These are phyloP conservation scores for Tinamus guttatus DNA, from an alignment of 2,113 vertebrate genomes.

Conservation along the genomic window DNA sequence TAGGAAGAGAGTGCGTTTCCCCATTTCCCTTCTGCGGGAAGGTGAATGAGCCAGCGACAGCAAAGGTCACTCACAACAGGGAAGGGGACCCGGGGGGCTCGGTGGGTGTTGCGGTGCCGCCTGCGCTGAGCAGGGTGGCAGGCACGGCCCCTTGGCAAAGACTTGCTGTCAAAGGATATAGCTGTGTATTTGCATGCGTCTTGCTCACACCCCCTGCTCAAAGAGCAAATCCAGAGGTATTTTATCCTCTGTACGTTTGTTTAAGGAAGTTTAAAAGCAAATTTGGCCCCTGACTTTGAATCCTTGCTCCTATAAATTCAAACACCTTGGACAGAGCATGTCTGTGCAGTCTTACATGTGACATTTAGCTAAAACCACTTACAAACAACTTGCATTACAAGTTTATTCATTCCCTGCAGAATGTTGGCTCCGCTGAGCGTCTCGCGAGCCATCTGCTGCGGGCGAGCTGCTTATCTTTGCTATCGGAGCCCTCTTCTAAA, in stretches of 20 bases:
- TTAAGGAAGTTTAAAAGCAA: conserved; percentile 82
- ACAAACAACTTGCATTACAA: conserved; percentile 70
- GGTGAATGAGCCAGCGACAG: not conserved
- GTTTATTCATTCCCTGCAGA: conserved; percentile 75
- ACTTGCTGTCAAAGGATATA: not conserved
- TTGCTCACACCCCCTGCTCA: not conserved
- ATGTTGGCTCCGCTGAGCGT: conserved; percentile 68
- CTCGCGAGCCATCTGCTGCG: conserved; percentile 76
- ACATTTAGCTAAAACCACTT: conserved; percentile 75
- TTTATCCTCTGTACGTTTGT: conserved; percentile 55
- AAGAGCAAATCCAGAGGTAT: conserved; percentile 57
- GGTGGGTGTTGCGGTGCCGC: fast-evolving
- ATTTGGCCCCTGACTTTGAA: conserved; percentile 82
- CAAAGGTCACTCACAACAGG: not conserved
- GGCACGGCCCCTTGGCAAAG: not conserved
- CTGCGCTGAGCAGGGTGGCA: not conserved
- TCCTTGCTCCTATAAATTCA: conserved; percentile 70
- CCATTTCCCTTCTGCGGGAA: not conserved
- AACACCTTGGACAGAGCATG: conserved; percentile 74
- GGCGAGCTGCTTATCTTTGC: conserved; percentile 77
- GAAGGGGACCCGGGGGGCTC: not conserved
- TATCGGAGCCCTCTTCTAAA: conserved; percentile 84
- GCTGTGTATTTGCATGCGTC: not conserved
- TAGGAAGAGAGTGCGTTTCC: not conserved
- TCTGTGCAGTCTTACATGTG: conserved; percentile 76